Evolutionary conservation across 2,888 invertebrate genomes (phyloP).

Genomic region (Allygus modestus): DNA sequence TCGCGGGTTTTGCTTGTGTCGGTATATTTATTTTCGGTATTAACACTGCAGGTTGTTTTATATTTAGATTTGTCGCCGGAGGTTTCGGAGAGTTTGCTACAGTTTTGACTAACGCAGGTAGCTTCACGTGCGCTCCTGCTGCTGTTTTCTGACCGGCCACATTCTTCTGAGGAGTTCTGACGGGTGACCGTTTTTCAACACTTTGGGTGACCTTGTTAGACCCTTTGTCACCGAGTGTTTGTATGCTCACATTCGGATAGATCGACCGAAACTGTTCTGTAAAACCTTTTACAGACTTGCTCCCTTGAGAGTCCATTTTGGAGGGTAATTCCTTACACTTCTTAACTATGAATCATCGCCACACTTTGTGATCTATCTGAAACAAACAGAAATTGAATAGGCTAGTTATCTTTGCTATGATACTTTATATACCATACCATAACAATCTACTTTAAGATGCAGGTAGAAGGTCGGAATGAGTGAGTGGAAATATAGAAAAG

Average conservation of each 20-base stretch:
- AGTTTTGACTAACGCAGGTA: not conserved
- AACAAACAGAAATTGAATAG: no score
- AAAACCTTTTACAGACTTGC: no score
- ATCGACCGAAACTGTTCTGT: not conserved
- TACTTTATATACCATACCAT: no score
- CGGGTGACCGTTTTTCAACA: not conserved
- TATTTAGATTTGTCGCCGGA: not conserved
- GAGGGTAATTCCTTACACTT: not conserved
- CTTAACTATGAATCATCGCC: not conserved
- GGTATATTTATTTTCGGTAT: not conserved
- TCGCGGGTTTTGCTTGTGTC: not conserved
- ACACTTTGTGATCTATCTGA: not conserved
- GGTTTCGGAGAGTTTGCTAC: not conserved
- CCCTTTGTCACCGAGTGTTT: not conserved
- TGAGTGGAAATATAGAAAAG: no score
- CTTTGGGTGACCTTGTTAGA: not conserved
- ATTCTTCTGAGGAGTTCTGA: constrained; percentile 22
- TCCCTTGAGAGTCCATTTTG: constrained; percentile 22
- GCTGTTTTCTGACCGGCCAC: not conserved
- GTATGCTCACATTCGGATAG: constrained; percentile 22
- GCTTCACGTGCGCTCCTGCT: not conserved
- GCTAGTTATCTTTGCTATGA: no score
- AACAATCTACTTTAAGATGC: no score
- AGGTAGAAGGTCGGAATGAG: no score
- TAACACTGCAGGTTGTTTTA: not conserved